Conservation (phyloP, 2,888 invertebrate genomes). For the Blera fallax region DNA sequence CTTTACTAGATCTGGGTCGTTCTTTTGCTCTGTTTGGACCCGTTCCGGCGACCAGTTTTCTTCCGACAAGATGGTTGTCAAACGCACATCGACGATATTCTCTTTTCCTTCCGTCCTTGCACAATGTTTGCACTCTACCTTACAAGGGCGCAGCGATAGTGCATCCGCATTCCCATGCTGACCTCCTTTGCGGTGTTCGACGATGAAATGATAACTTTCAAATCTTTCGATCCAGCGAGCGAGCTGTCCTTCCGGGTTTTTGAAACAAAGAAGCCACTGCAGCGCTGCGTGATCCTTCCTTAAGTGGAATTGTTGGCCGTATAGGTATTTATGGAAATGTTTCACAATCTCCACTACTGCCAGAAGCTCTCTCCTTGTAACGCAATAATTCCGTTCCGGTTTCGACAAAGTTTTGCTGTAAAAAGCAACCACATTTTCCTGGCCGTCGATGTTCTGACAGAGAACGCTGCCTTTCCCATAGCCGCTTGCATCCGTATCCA, state of each 20-base stretch:
- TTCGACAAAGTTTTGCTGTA: slow-evolving; percentile 32
- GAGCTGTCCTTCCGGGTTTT: too few species aligned
- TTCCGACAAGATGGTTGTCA: neutral
- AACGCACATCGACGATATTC: too few species aligned
- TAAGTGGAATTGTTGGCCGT: neutral
- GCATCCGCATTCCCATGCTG: neutral
- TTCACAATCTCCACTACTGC: neutral
- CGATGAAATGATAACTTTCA: neutral
- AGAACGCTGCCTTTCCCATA: slow-evolving; percentile 24
- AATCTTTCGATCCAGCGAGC: neutral
- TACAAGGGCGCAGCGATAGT: too few species aligned
- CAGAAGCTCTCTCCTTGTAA: slow-evolving; percentile 1
- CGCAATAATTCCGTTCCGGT: too few species aligned
- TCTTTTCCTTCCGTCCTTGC: too few species aligned
- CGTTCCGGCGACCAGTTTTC: neutral
- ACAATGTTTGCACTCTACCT: too few species aligned
- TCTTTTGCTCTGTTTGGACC: neutral
- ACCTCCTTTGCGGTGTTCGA: neutral
- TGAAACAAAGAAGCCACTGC: neutral
- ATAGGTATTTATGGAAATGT: too few species aligned
- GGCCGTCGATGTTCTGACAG: slow-evolving; percentile 21
- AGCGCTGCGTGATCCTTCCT: neutral
- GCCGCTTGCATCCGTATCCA: too few species aligned
- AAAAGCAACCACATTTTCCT: slow-evolving; percentile 46
- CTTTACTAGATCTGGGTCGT: neutral